Conservation (phyloP, 1,140 invertebrate genomes). For the Solen grandis region DNA sequence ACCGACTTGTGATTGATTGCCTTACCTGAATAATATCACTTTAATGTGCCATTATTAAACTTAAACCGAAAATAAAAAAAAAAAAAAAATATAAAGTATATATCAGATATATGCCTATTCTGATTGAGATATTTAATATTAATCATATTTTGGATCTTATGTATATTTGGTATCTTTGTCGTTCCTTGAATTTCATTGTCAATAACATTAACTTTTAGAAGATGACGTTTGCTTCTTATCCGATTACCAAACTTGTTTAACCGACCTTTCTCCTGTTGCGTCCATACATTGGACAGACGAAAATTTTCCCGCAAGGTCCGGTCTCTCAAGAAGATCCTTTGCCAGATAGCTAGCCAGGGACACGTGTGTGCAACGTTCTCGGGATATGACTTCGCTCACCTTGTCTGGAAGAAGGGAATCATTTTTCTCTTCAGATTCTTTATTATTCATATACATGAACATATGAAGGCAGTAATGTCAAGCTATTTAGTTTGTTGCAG, state of each 20-base stretch:
- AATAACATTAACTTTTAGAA: no score
- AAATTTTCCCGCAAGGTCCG: background rate
- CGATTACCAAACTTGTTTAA: background rate
- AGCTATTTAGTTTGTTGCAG: background rate
- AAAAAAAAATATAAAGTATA: background rate
- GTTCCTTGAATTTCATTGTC: no score
- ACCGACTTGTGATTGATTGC: no score
- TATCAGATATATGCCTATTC: background rate
- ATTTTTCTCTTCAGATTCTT: no score
- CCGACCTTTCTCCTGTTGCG: slow-evolving; percentile 3
- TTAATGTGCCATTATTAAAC: no score
- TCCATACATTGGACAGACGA: background rate
- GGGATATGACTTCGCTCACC: background rate
- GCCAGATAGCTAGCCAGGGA: slow-evolving; percentile 11
- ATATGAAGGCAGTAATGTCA: background rate
- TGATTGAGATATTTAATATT: no score
- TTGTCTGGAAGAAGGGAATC: background rate
- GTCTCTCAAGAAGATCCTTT: background rate
- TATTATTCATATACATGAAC: background rate
- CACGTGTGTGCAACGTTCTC: slow-evolving; percentile 15
- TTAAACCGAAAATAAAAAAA: background rate
- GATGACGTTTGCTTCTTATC: no score
- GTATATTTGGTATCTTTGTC: no score
- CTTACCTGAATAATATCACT: no score
- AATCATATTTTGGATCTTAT: no score